Evolutionary conservation across 2,797 vertebrate genomes (phyloP), one percentile per base, ranked within the genome.

Genomic region (Pseudochromis fuscus): DNA sequence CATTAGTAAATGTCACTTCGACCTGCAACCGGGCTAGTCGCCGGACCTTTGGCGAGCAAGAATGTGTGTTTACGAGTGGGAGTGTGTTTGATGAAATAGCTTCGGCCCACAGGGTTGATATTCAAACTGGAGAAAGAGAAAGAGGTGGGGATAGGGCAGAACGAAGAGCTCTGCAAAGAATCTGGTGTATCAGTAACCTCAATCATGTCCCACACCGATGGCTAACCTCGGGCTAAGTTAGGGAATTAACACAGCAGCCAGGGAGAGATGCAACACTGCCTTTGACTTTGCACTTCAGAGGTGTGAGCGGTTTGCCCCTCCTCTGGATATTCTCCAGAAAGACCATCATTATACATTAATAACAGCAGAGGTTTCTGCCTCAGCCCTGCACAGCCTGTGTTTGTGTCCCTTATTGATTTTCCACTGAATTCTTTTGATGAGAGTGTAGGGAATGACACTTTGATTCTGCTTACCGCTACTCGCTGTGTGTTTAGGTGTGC

Each of bases 1-100:
- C 80, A 79, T 87, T 89, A 87, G 83, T 84, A 89, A 91, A 88
- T 89, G 88, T 88, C 89, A 88, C 84, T 67, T 76, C 78, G 66
- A 16, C 61, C 61, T 70, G 74, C 67, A 18, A 21, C 75, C 46
- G 55, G 62, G 62, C 61, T 73, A 46, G 63, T 66, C 76, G 25
- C 33, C 38, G 49, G 63, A 69, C 52, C 69, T 60, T 72, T 25
- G 33, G 27, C 35, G 68, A 76, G 75, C 33, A 15, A 44, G 57
- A 63, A 23, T 55, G 63, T 75, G 80, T 62, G 64, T 70, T 62
- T 67, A 52, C 28, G 27, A 31, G 30, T 67, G 68, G 27, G 56
- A 23, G 52, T 19, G 57, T 49, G 48, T 72, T 71, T 68, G 79
- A 80, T 79, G 49, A 86, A 86, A 79, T 53, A 48, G 62, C 74